Conservation (phyloP, 2,888 invertebrate genomes). For the Lordiphosa fenestrarum region DNA sequence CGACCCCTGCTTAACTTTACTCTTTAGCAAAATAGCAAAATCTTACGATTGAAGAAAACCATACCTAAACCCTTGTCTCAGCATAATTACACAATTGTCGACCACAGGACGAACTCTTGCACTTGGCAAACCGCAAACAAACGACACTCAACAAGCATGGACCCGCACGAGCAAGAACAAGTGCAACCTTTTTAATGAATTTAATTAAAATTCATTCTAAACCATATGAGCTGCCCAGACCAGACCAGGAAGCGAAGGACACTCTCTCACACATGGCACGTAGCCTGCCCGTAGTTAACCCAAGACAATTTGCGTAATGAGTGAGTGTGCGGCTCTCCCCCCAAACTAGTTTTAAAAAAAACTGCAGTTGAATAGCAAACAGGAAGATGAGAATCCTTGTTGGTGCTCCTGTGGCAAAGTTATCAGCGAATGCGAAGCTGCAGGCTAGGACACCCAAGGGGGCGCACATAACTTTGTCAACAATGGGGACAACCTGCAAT, state of each 20-base stretch:
- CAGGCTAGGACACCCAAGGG: constrained; percentile 26
- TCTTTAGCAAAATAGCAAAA: too few relatives aligned
- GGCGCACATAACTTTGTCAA: constrained; percentile 13
- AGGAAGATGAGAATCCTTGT: constrained; percentile 11
- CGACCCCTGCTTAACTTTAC: too few relatives aligned
- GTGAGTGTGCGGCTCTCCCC: constrained; percentile 24
- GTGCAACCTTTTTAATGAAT: constrained; percentile 42
- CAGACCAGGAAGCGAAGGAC: constrained; percentile 16
- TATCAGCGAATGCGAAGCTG: constrained; percentile 9
- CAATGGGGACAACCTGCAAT: constrained; percentile 34
- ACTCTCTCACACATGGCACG: constrained; percentile 34
- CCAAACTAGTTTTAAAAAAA: constrained; percentile 2
- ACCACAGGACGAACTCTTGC: too few relatives aligned
- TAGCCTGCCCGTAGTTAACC: constrained; percentile 37
- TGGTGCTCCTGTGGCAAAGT: constrained; percentile 11
- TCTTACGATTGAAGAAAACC: too few relatives aligned
- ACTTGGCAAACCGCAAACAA: too few relatives aligned
- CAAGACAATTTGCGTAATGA: constrained; percentile 64
- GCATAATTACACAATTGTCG: too few relatives aligned
- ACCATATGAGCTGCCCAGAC: constrained; percentile 27
- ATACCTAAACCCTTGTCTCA: too few relatives aligned
- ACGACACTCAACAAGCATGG: too few relatives aligned
- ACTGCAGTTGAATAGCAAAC: constrained; percentile 15
- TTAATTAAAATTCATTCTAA: constrained; percentile 58
- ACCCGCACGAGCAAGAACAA: background rate